Evolutionary conservation across 1,140 invertebrate species (phyloP), one percentile per base, ranked within the genome.

Genomic region (Acromyrmex heyeri): DNA sequence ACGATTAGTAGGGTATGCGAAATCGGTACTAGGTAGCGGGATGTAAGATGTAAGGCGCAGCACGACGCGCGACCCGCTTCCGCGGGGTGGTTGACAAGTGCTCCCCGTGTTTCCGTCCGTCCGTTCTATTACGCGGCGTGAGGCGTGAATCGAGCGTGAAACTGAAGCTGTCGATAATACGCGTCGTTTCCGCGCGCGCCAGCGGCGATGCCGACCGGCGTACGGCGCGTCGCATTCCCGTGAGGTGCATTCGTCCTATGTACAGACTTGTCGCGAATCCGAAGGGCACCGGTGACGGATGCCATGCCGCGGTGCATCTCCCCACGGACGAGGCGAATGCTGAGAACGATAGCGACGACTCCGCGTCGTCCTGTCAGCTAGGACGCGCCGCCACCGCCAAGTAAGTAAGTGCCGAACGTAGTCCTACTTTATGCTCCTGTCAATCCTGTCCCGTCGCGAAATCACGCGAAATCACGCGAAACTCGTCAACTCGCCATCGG

Each of bases 331-430:
- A 75, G 30, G 76, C 87, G 61, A 87, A n/a, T 5, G 65, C 73
- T 27, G 73, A 86, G 12, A 72, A 89, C 50, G 90, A 91, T 53
- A 90, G 86, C 67, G 92, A 92, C 62, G 88, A 78, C 62, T 91
- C 90, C 30, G 77, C 83, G 61, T 85, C 85, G 38, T 90, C 88
- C 85, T 76, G 82, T 34, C 88, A 92, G 90, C 69, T 92, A 92
- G 87, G 88, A 62, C 85, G 77, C 55, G 59, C 24, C 44, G 62
- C 27, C 30, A 69, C 82, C 70, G 90, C 61, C 69, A 92, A 90
- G 92, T 93, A 86, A 92, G 92, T 93, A 89, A 87, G 87, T 89
- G 86, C 50, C n/a, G 38, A 62, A n/a, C 5, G 18, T 55, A 55
- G 18, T 55, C 2, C 38, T 44, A 44, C 38, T 44, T 44, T 44